Evolutionary conservation across 2,888 invertebrate genomes (phyloP), one percentile per base, ranked within the genome.

Genomic region (Nipponacmea schrenckii): DNA sequence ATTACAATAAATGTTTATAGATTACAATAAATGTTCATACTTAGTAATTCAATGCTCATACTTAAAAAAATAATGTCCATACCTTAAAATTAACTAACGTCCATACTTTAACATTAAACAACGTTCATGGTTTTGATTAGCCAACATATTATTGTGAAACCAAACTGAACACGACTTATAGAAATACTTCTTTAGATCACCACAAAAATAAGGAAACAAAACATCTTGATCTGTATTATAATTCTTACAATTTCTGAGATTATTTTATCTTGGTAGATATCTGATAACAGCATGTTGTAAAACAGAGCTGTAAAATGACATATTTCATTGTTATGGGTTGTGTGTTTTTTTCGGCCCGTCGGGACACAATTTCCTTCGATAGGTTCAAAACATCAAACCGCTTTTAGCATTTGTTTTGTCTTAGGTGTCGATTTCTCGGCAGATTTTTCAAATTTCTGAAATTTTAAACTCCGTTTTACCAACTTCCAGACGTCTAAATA

Each of bases 371-470:
- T 56, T 56, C 24, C 56, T 56, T 56, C 24, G 24, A 3, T 56
- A 12, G 3, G 8, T 56, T 24, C 56, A 56, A 5, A 24, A 56
- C 20, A 24, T 56, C 56, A 56, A 56, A 56, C 20, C 56, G 56
- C 20, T 20, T 56, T 24, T 24, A 56, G 56, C 56, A 56, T 56
- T 56, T 56, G 56, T 56, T 56, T 24, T 56, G 24, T 56, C 56
- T 56, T 56, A 56, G 24, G 56, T 56, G 20, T 56, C 56, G 56
- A 56, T 24, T 56, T 56, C 56, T 56, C 24, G 12, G 24, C 56
- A 56, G 56, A 56, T 56, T 56, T 56, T 56, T 24, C 20, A 56
- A 24, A 56, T 56, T 56, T 56, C 20, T 20, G 56, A 56, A 56
- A 56, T 24, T 20, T 24, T 12, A 24, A 56, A 24, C 56, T 24